A percentile compares a stretch with the other conserved stretches of the same genome.
Conservation (phyloP, 2,888 invertebrate species). For the Sacculina carcini region DNA sequence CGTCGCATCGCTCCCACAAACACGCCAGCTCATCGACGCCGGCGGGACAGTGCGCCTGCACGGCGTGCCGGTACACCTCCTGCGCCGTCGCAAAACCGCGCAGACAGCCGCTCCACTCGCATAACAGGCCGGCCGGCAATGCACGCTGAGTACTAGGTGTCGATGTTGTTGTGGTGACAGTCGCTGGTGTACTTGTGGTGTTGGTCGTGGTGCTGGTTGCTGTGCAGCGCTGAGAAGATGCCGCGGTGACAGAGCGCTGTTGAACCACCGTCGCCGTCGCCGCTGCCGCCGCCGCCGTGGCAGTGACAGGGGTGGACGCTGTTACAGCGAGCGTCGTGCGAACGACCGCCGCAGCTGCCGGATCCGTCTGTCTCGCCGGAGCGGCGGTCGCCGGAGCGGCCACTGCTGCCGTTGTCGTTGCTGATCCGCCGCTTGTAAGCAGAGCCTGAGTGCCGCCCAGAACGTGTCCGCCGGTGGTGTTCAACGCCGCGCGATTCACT, state of each 20-base stretch:
- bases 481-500: neutral
- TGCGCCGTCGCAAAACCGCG: slow-evolving; percentile 17
- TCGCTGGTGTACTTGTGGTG: no score
- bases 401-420: slow-evolving; percentile 10
- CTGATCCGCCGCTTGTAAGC: slow-evolving; percentile 2
- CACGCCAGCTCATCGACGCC: slow-evolving; percentile 45
- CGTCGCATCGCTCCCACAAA: slow-evolving; percentile 72
- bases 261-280: slow-evolving; percentile 7
- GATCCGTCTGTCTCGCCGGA: neutral
- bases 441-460: slow-evolving; percentile 14
- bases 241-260: neutral
- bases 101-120: slow-evolving; percentile 80
- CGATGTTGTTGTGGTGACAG: no score
- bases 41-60: slow-evolving; percentile 50
- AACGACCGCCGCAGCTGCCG: slow-evolving; percentile 5
- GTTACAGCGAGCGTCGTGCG: slow-evolving; percentile 8
- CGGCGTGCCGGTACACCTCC: slow-evolving; percentile 61
- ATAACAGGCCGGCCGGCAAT: slow-evolving; percentile 26
- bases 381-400: slow-evolving; percentile 6
- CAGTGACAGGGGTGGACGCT: slow-evolving; percentile 7
- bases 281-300: slow-evolving; percentile 11
- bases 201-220: no score
- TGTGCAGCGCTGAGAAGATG: neutral
- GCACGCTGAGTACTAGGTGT: slow-evolving; percentile 13
- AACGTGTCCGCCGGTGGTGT: neutral